Conservation (phyloP, 2,888 invertebrate species). For the Fissipunctia ypsillon region DNA sequence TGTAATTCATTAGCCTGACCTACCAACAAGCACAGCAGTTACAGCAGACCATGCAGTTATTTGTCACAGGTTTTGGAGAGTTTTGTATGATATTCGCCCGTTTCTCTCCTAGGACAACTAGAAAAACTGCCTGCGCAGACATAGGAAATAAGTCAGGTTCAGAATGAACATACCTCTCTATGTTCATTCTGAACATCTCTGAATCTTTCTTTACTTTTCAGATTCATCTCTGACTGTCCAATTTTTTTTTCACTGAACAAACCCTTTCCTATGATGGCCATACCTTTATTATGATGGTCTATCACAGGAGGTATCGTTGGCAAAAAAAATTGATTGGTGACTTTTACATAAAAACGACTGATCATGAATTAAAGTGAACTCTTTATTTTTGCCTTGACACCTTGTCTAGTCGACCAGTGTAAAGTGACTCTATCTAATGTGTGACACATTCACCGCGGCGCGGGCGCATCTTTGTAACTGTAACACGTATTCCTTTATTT, state of each 20-base stretch:
- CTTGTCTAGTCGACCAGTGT: not conserved
- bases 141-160: not conserved
- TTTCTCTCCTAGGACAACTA: not conserved
- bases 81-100: not conserved
- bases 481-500: constrained; percentile 34
- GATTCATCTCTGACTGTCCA: not conserved
- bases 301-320: not conserved
- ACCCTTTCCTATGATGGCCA: not conserved
- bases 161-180: no score
- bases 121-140: not conserved
- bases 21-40: not conserved
- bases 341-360: not conserved
- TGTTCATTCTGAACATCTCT: no score
- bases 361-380: not conserved
- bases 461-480: constrained; percentile 34
- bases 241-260: not conserved
- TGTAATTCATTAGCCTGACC: constrained; percentile 25
- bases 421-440: not conserved
- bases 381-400: not conserved
- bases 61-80: not conserved
- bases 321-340: no score
- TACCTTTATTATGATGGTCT: not conserved
- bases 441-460: constrained; percentile 23
- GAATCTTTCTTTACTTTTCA: not conserved
- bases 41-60: not conserved